Conservation (phyloP, 1,140 invertebrate species). For the Bombyx mandarina region DNA sequence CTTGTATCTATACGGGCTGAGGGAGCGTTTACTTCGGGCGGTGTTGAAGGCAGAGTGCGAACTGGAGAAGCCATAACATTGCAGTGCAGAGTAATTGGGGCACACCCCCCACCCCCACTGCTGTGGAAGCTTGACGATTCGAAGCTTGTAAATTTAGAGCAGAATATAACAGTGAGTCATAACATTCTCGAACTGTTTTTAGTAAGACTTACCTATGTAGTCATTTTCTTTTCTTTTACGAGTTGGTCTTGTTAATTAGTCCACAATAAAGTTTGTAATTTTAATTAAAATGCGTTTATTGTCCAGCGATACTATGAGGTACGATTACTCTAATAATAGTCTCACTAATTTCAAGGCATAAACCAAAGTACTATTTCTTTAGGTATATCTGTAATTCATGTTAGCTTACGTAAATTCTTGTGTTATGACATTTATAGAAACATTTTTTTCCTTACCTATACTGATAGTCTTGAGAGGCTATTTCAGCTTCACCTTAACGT, state of each 20-base stretch:
- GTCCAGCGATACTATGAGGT: no score
- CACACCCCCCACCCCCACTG: conserved; percentile 38
- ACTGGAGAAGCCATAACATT: conserved; percentile 28
- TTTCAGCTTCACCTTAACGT: no score
- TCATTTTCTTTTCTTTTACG: no score
- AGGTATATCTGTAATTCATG: background rate
- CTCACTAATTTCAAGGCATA: background rate
- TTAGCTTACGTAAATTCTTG: no score
- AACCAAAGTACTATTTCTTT: background rate
- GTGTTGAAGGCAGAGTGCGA: conserved; percentile 19
- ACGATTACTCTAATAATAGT: no score
- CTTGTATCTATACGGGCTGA: conserved; percentile 35
- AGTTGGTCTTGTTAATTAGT: no score
- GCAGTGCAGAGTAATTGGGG: conserved; percentile 51
- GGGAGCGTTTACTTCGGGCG: conserved; percentile 8
- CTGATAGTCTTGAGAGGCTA: no score
- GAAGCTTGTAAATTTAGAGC: conserved; percentile 34
- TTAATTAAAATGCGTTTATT: background rate
- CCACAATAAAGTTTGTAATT: no score
- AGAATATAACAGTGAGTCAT: conserved; percentile 44
- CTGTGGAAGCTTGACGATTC: conserved; percentile 37
- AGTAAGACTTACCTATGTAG: no score
- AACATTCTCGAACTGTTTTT: no score
- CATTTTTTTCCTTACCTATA: no score
- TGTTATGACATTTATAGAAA: no score